Evolutionary conservation across 2,797 vertebrate genomes (phyloP).

Genomic region (Buceros bicornis): DNA sequence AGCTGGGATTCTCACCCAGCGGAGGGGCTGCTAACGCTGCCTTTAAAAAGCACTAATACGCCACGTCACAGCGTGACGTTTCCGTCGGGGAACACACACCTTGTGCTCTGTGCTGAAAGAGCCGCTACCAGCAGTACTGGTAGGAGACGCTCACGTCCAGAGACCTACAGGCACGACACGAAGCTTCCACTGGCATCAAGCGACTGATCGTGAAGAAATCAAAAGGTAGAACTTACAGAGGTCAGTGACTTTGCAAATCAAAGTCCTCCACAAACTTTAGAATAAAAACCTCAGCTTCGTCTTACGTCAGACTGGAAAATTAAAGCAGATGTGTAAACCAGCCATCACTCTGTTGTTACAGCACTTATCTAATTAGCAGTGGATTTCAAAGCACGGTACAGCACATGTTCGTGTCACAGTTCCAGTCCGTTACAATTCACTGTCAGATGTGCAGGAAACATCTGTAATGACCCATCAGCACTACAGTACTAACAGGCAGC

Average conservation of each 20-base stretch:
- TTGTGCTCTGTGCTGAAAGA: neutral
- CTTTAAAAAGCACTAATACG: neutral
- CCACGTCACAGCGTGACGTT: fast-evolving
- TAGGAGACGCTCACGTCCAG: neutral
- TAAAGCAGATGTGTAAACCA: neutral
- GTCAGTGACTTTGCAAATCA: neutral
- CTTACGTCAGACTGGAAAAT: neutral
- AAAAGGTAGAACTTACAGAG: neutral
- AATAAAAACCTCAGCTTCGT: neutral
- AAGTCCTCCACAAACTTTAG: neutral
- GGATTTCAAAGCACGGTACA: constrained; percentile 10
- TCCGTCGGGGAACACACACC: neutral
- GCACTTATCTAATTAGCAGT: neutral
- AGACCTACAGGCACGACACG: neutral
- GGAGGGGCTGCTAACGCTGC: neutral
- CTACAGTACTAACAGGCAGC: neutral
- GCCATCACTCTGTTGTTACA: neutral
- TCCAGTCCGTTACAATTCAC: neutral
- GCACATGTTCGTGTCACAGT: neutral
- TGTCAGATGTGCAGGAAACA: neutral
- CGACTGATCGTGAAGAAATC: neutral
- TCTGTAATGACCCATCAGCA: neutral
- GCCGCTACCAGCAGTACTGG: neutral
- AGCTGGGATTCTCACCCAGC: neutral
- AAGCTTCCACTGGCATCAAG: neutral